These are phyloP conservation scores for Drosophila nigricruria DNA, from an alignment of 2,888 invertebrate species.

Conservation along the genomic window DNA sequence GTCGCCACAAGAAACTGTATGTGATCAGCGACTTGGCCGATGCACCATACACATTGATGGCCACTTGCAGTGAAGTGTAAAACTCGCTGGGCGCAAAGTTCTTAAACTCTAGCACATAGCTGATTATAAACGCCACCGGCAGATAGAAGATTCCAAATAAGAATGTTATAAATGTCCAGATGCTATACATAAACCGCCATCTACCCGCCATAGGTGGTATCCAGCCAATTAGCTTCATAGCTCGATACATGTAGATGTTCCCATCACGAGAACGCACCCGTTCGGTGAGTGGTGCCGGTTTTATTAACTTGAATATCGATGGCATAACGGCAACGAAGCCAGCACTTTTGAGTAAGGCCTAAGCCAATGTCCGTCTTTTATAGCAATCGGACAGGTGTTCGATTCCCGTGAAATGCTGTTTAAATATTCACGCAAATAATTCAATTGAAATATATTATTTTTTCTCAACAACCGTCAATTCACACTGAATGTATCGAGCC, in stretches of 20 bases:
- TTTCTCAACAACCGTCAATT: too few relatives aligned
- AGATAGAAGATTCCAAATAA: conserved; percentile 53
- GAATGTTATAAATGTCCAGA: conserved; percentile 48
- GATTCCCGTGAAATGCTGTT: conserved; percentile 35
- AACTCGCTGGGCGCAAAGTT: conserved; percentile 64
- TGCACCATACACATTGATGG: conserved; percentile 54
- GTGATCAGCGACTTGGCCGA: conserved; percentile 54
- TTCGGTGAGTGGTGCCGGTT: conserved; percentile 51
- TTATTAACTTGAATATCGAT: conserved; percentile 46
- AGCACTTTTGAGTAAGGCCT: not conserved
- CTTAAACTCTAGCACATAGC: conserved; percentile 55
- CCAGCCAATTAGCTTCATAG: conserved; percentile 63
- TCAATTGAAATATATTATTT: too few relatives aligned
- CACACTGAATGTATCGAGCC: too few relatives aligned
- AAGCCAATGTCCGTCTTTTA: conserved; percentile 17
- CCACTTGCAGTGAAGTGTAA: conserved; percentile 66
- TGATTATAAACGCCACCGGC: conserved; percentile 60
- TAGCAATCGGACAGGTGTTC: conserved; percentile 40
- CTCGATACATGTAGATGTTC: conserved; percentile 48
- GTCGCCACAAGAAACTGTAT: conserved; percentile 41
- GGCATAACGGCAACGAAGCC: conserved; percentile 6
- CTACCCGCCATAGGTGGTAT: conserved; percentile 46
- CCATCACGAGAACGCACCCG: conserved; percentile 50
- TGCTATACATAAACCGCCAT: conserved; percentile 46
- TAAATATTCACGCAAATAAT: conserved; percentile 14